These are phyloP conservation scores for silkworm (Bombyx mori) DNA, from an alignment of 1,140 invertebrate species.

Conservation along the genomic window DNA sequence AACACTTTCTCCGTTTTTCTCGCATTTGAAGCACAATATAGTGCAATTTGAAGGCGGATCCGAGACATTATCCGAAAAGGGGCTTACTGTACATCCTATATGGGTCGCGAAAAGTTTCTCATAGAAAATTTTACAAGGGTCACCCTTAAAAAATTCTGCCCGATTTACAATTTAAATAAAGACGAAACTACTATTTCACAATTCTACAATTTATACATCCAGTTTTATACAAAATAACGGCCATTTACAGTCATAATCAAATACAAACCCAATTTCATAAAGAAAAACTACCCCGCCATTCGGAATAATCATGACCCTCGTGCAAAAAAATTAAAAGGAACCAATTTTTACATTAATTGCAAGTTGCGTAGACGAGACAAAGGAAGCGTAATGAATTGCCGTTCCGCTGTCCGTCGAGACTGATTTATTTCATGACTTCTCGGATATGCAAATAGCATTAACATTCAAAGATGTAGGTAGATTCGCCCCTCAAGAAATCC, in stretches of 20 bases:
- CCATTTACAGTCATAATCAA: not conserved
- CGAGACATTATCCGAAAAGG: conserved; percentile 51
- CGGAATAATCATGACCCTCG: too few species aligned
- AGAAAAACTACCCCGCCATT: not conserved
- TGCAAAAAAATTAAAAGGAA: too few species aligned
- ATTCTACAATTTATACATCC: not conserved
- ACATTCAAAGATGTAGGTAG: conserved; percentile 66
- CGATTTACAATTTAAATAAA: too few species aligned
- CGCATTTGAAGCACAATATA: conserved; percentile 63
- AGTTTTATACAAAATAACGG: not conserved
- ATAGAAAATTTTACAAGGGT: too few species aligned
- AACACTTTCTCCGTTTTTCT: conserved; percentile 66
- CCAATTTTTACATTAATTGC: conserved; percentile 45
- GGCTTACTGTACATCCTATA: conserved; percentile 32
- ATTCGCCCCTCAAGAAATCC: conserved; percentile 52
- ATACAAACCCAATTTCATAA: not conserved
- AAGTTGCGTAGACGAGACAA: conserved; percentile 44
- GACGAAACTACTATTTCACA: too few species aligned
- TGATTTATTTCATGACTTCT: conserved; percentile 71
- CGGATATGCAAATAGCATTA: conserved; percentile 70
- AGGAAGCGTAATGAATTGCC: conserved; percentile 57
- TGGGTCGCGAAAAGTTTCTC: too few species aligned
- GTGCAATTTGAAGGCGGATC: conserved; percentile 61
- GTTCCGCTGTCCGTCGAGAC: conserved; percentile 61
- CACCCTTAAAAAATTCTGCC: too few species aligned